A percentile compares a stretch with the other conserved stretches of the same genome.
Conservation (phyloP, 2,888 invertebrate species). For the Philaethria dido region DNA sequence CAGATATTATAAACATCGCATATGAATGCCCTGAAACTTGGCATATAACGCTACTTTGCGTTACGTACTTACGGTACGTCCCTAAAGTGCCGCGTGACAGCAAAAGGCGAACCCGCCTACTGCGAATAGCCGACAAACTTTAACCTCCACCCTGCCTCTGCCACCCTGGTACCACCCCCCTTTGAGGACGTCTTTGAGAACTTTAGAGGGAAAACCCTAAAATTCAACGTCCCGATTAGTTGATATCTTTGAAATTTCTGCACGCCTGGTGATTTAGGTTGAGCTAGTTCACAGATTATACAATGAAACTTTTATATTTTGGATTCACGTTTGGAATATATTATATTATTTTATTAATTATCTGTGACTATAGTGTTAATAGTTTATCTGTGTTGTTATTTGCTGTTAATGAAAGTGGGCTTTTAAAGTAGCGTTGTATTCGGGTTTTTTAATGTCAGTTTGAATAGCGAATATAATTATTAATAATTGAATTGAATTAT, state of each 20-base stretch:
- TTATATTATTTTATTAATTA: background rate
- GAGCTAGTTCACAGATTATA: constrained; percentile 29
- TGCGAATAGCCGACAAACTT: constrained; percentile 73
- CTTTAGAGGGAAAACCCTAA: constrained; percentile 81
- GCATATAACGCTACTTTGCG: constrained; percentile 49
- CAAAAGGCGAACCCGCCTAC: constrained; percentile 79
- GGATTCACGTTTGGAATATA: background rate
- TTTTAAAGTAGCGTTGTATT: background rate
- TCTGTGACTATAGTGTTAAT: background rate
- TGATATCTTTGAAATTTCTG: constrained; percentile 80
- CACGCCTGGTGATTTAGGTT: constrained; percentile 61
- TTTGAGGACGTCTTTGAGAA: constrained; percentile 83
- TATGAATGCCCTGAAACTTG: constrained; percentile 40
- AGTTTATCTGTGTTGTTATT: background rate
- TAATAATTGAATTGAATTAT: background rate
- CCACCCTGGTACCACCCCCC: constrained; percentile 78
- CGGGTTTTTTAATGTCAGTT: background rate
- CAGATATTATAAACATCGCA: constrained; percentile 43
- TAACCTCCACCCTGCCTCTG: constrained; percentile 71
- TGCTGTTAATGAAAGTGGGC: background rate
- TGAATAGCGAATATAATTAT: too few species aligned
- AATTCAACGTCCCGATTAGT: constrained; percentile 80
- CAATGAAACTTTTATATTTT: background rate
- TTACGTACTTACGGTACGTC: constrained; percentile 75
- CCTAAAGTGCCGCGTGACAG: constrained; percentile 81